Evolutionary conservation across 2,888 invertebrate genomes (phyloP), one percentile per base, ranked within the genome.

Genomic region (Ypsolopha scabrella): DNA sequence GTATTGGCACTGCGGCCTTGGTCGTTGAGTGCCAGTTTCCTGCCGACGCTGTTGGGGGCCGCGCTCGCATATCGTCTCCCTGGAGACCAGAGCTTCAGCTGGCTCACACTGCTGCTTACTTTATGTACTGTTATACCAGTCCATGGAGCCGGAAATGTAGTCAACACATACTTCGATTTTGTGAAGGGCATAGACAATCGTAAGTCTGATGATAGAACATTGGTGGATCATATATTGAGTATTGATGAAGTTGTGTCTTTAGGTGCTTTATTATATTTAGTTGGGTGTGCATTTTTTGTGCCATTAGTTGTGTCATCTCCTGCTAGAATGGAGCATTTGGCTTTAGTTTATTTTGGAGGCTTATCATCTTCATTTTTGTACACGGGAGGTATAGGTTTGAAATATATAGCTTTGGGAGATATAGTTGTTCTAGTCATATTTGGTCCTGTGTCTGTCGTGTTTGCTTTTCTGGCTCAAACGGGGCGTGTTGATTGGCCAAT

Each of bases 141-240:
- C 3, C 98, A 98, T 72, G 96, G 97, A 55, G 98, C 98, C 55
- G 98, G 97, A 51, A 98, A 98, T 80, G 92, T 98, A 41, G 97
- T 98, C 33, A 98, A 98, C 76, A 98, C 98, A 0, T 98, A 97
- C 75, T 98, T 94, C 73, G 98, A 98, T 78, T 98, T 94, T 71
- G 91, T 95, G 37, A 95, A 95, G 83, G 98, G 95, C 47, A 96
- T 98, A 52, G 98, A 98, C 75, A 94, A 94, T 71, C 90, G 94
- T 56, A 96, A 94, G 82, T 95, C 96, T 60, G 97, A 98, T 70
- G 98, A 98, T 71, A 89, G 97, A 67, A 97, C 96, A 60, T 87
- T 98, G 52, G 97, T 98, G n/a, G 98, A 98, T 82, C 94, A 95
- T 62, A 92, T 97, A 63, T 87, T 98, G 51, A 81, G 79, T 59